Conservation (phyloP, 2,888 invertebrate genomes). For the Thumatha senex region DNA sequence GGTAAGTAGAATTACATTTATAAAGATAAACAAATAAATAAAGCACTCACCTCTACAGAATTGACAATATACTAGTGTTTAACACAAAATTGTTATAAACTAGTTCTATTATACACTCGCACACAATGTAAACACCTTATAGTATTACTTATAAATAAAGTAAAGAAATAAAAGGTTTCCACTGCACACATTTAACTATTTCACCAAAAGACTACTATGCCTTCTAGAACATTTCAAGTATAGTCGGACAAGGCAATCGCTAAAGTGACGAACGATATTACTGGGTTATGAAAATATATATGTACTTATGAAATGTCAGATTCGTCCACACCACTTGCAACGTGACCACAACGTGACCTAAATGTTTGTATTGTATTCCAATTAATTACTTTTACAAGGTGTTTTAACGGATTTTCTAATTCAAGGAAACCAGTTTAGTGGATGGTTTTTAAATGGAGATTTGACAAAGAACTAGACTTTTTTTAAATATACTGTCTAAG, state of each 20-base stretch:
- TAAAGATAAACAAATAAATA: no score
- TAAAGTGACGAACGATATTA: slow-evolving; percentile 6
- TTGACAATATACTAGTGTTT: no score
- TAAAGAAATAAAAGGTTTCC: no score
- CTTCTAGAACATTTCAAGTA: slow-evolving; percentile 31
- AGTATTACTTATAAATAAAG: no score
- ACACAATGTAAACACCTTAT: no score
- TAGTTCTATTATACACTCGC: no score
- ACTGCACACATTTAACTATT: no score
- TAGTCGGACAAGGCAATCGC: background rate
- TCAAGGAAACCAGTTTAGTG: background rate
- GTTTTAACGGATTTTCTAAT: background rate
- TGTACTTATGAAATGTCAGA: slow-evolving; percentile 39
- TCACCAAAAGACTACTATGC: slow-evolving; percentile 10
- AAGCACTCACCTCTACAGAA: no score
- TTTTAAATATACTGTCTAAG: no score
- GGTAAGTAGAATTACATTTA: no score
- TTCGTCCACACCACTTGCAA: slow-evolving; percentile 83
- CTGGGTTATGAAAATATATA: slow-evolving; percentile 22
- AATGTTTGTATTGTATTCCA: slow-evolving; percentile 14
- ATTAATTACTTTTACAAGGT: no score
- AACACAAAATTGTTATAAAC: no score
- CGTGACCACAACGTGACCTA: slow-evolving; percentile 75
- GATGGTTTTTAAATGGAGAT: background rate
- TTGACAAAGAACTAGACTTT: background rate